Conservation (phyloP, 2,113 vertebrate genomes). For the Felis chaus region DNA sequence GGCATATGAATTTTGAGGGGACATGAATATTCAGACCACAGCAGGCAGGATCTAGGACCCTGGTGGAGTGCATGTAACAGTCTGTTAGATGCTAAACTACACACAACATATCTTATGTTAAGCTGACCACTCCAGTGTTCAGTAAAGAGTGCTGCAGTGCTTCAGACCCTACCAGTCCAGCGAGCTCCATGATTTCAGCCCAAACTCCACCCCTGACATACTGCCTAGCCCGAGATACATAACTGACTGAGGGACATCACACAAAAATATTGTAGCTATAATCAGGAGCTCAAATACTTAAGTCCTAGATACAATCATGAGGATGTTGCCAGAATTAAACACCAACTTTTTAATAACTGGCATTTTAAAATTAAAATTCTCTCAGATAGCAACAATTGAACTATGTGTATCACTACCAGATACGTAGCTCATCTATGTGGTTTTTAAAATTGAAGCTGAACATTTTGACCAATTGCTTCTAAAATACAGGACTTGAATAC, state of each 20-base stretch:
- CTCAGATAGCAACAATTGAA: background rate
- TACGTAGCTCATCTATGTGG: background rate
- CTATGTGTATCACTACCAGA: background rate
- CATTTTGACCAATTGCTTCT: background rate
- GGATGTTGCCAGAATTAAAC: background rate
- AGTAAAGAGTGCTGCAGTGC: background rate
- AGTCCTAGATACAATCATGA: background rate
- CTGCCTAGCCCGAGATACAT: background rate
- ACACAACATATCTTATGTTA: no score
- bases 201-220: background rate
- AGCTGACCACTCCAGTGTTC: background rate
- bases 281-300: background rate
- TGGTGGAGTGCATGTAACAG: background rate
- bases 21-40: background rate
- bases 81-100: background rate
- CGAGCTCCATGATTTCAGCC: background rate
- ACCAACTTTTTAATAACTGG: background rate
- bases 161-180: background rate
- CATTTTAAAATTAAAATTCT: slow-evolving; percentile 24
- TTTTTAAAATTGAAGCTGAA: background rate
- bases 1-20: background rate
- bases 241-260: background rate
- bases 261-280: background rate
- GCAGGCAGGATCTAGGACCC: background rate
- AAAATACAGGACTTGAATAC: slow-evolving; percentile 76